Base-by-base conservation (phyloP, 2,113 vertebrate genomes). In the Lophius piscatorius region DNA sequence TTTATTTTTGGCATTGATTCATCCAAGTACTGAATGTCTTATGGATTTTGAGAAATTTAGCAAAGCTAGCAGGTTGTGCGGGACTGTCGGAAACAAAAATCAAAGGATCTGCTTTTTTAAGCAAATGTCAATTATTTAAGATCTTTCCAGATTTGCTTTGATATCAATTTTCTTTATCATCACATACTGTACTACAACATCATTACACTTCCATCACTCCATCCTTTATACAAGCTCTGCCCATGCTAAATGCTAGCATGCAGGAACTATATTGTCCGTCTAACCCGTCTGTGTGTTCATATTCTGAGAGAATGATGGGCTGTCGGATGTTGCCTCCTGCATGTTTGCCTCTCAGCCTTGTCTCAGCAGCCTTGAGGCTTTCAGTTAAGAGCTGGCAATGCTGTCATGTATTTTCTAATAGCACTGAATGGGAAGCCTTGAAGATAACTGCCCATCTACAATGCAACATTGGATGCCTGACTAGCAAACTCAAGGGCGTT, bases 391-490 rank as follows among this genome's bases (percentile, higher is more conserved):
- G 57, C 44, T 6, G 4, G 48, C 61, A 22, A 40, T 48, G 67
- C 73, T 68, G 76, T 76, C 73, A 63, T 64, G 74, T 64, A 61
- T 80, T 80, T 84, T 61, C 66, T 67, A 62, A 70, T 64, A 78
- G 72, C 65, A 45, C 24, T 74, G 74, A 87, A 83, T 67, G 71
- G 50, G 49, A 80, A 82, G 63, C 84, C 87, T 90, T 88, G 83
- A 70, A 70, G 83, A 85, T 83, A 85, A 84, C 83, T 74, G 83
- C 78, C 74, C 75, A 74, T 88, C 79, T 77, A 85, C 78, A 77
- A 80, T 69, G 63, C 69, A 65, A 78, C 70, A 71, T 79, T 83
- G 74, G 73, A 61, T 67, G 76, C 79, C 64, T 87, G 62, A 40
- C 76, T 78, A 71, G 59, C 68, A 42, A 52, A 73, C 79, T 83